Conservation (phyloP, 2,113 vertebrate species). For the Podarcis raffonei region DNA sequence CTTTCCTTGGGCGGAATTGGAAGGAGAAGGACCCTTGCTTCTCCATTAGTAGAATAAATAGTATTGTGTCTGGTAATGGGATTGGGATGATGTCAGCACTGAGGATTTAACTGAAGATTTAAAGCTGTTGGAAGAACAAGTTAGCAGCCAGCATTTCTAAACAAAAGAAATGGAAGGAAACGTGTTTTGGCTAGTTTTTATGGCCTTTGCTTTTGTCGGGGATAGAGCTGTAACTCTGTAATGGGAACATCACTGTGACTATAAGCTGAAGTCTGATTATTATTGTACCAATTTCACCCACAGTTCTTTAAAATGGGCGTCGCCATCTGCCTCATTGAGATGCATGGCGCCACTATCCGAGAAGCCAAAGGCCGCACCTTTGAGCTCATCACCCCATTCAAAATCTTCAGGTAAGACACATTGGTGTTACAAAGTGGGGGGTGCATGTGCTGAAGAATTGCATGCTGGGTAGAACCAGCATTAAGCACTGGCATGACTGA, state of each 20-base stretch:
- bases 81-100: neutral
- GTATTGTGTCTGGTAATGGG: neutral
- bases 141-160: neutral
- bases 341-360: constrained; percentile 88
- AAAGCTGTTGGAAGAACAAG: neutral
- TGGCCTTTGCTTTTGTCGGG: neutral
- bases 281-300: neutral
- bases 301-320: constrained; percentile 93
- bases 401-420: constrained; percentile 88
- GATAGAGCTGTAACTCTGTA: neutral
- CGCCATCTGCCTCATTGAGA: constrained; percentile 90
- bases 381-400: constrained; percentile 93
- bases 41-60: neutral
- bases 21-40: neutral
- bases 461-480: neutral
- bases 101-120: neutral
- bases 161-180: too few relatives aligned
- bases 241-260: neutral
- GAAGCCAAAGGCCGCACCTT: constrained; percentile 91
- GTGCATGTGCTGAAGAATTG: neutral
- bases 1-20: neutral
- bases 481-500: neutral
- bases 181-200: neutral
- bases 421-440: neutral
- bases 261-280: neutral